Evolutionary conservation across 2,113 vertebrate genomes (phyloP).

Genomic region (Struthidea cinerea): DNA sequence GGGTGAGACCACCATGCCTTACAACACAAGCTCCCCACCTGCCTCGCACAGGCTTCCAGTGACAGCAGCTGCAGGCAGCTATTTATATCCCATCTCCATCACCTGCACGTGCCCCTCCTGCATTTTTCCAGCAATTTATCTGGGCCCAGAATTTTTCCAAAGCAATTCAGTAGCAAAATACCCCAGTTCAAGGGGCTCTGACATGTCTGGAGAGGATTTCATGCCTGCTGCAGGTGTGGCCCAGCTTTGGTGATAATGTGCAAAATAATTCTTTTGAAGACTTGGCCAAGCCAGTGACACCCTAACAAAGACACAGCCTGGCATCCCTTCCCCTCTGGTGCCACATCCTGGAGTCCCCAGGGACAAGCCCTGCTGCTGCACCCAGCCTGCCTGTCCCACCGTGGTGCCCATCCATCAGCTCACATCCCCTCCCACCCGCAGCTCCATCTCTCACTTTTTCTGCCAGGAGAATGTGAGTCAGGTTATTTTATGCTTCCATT

Average conservation of each 20-base stretch:
- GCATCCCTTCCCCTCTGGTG: neutral
- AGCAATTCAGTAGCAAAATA: neutral
- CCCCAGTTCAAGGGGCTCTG: neutral
- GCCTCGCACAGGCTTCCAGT: neutral
- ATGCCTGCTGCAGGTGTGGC: too few relatives aligned
- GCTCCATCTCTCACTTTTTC: conserved; percentile 27
- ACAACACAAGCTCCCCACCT: neutral
- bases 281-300: neutral
- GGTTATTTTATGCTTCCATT: conserved; percentile 78
- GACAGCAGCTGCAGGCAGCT: neutral
- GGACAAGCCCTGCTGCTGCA: neutral
- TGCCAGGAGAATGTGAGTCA: conserved; percentile 60
- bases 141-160: neutral
- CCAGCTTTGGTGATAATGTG: neutral
- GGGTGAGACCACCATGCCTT: neutral
- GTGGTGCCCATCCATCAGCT: neutral
- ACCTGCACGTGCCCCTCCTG: neutral
- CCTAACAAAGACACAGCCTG: neutral
- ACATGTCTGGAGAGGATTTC: neutral
- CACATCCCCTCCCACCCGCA: neutral
- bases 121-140: neutral
- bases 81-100: neutral
- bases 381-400: neutral
- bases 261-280: neutral
- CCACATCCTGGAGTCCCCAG: neutral